Evolutionary conservation across 2,888 invertebrate genomes (phyloP).

Genomic region (Spialia ferax): DNA sequence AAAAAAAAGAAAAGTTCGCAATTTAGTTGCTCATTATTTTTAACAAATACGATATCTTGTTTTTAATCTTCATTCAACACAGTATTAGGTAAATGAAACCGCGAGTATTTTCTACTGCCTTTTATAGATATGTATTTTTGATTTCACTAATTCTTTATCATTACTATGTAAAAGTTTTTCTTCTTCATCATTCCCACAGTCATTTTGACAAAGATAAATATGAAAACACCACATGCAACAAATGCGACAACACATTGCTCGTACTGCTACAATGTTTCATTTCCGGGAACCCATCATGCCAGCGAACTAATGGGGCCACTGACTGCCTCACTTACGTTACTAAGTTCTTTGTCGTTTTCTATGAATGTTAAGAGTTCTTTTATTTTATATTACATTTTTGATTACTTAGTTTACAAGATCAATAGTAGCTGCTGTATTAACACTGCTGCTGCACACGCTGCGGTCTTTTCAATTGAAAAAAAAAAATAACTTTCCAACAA

Average conservation of each 20-base stretch:
- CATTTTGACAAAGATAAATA: background rate
- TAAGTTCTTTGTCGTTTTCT: background rate
- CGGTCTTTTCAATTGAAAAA: no score
- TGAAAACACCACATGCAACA: constrained; percentile 7
- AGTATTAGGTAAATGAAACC: background rate
- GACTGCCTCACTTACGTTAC: background rate
- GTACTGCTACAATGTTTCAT: constrained; percentile 12
- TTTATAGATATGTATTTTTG: no score
- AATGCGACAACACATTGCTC: constrained; percentile 2
- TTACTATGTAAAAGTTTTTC: background rate
- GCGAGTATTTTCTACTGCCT: no score
- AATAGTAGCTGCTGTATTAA: no score
- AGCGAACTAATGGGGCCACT: background rate
- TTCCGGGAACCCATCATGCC: constrained; percentile 11
- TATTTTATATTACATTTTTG: background rate
- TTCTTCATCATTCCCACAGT: background rate
- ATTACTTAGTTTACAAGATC: no score
- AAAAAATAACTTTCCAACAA: no score
- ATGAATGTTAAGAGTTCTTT: background rate
- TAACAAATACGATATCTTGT: background rate
- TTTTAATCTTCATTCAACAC: no score
- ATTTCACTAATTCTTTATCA: no score
- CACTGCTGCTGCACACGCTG: no score
- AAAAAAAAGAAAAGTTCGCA: background rate
- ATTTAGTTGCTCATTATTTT: background rate